phyloP scores from a whole-genome alignment of 2,113 vertebrate genomes.

The Salvelinus sp. region DNA sequence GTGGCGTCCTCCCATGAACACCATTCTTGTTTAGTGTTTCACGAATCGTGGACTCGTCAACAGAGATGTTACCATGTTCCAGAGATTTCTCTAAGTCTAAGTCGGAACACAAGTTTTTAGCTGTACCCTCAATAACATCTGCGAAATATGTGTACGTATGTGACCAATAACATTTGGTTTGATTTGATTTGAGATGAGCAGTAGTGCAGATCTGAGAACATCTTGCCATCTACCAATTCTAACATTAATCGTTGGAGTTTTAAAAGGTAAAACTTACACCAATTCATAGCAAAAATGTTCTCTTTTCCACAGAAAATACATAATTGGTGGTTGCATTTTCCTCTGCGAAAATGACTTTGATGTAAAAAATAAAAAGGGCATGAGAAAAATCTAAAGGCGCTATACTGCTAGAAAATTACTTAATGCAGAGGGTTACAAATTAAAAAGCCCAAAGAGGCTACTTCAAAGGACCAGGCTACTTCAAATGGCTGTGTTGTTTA shows the following conservation, averaged over 20 bases:
- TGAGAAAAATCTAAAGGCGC: slow-evolving; percentile 17
- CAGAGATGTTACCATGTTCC: too few species aligned
- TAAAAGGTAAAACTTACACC: neutral
- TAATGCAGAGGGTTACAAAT: slow-evolving; percentile 28
- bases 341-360: slow-evolving; percentile 38
- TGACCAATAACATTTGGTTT: too few species aligned
- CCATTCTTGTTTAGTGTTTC: too few species aligned
- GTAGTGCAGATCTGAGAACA: slow-evolving; percentile 8
- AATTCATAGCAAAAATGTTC: too few species aligned
- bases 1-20: too few species aligned
- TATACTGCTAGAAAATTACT: slow-evolving; percentile 17
- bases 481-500: slow-evolving; percentile 17
- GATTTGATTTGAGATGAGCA: neutral
- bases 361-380: neutral
- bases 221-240: neutral
- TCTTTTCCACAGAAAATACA: slow-evolving; percentile 17
- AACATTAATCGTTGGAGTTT: neutral
- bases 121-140: too few species aligned
- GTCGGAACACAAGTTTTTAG: too few species aligned
- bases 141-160: too few species aligned
- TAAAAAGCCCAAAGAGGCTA: slow-evolving; percentile 31
- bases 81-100: too few species aligned
- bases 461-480: slow-evolving; percentile 43
- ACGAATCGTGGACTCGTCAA: too few species aligned
- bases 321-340: slow-evolving; percentile 11